Conservation (phyloP, 2,888 invertebrate species). For the Fragum sueziense region DNA sequence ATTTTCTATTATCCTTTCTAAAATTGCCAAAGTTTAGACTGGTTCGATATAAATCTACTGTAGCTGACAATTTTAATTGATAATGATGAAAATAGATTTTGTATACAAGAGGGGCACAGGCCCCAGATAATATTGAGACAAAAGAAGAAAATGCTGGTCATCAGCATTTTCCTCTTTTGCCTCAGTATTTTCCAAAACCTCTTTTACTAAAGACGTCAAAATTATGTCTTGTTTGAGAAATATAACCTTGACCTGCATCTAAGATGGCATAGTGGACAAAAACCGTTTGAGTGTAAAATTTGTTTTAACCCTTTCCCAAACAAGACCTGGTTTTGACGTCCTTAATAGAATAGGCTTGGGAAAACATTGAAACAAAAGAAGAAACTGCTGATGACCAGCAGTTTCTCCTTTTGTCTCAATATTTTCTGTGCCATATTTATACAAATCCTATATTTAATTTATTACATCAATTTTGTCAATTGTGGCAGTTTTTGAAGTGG, state of each 20-base stretch:
- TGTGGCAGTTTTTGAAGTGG: slow-evolving; percentile 17
- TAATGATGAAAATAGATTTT: too few species aligned
- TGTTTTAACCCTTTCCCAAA: not conserved
- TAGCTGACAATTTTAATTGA: too few species aligned
- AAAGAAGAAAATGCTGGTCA: too few species aligned
- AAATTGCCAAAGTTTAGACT: too few species aligned
- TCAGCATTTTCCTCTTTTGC: not conserved
- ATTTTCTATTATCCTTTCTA: too few species aligned
- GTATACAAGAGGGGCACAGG: too few species aligned
- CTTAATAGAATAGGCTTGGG: too few species aligned
- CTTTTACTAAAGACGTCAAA: not conserved
- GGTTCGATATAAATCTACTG: too few species aligned
- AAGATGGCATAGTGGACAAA: not conserved
- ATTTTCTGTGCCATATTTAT: not conserved
- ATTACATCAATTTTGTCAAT: slow-evolving; percentile 23
- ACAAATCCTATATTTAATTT: not conserved
- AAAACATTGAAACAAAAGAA: too few species aligned
- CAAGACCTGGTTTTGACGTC: too few species aligned
- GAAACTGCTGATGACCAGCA: not conserved
- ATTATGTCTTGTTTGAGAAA: not conserved
- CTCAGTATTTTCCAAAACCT: not conserved
- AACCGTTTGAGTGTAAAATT: not conserved
- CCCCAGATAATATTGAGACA: too few species aligned
- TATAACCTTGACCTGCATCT: not conserved
- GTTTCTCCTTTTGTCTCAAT: not conserved